Percentiles rank a stretch among this genome's conserved stretches.
These are phyloP conservation scores for Phalloptychus januarius DNA, from an alignment of 2,797 vertebrate genomes.

Conservation along the genomic window DNA sequence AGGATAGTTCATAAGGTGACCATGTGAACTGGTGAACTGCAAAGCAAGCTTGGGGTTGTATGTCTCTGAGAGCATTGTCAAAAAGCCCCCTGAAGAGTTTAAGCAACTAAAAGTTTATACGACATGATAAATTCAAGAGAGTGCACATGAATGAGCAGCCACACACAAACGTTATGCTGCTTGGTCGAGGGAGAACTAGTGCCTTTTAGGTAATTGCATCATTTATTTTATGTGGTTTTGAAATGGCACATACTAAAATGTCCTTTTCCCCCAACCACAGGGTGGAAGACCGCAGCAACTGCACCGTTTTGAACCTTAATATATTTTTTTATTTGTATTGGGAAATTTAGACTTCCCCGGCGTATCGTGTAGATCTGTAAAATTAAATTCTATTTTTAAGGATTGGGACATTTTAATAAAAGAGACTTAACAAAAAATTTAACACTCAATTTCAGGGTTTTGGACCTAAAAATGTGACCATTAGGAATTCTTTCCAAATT, in stretches of 20 bases:
- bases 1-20: slow-evolving; percentile 72
- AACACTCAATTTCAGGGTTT: background rate
- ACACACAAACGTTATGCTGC: slow-evolving; percentile 52
- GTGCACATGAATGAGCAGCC: slow-evolving; percentile 32
- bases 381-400: background rate
- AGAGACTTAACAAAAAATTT: background rate
- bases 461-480: background rate
- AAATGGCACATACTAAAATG: slow-evolving; percentile 59
- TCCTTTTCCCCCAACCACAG: slow-evolving; percentile 23
- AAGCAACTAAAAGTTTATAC: slow-evolving; percentile 63
- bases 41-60: slow-evolving; percentile 34
- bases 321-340: background rate
- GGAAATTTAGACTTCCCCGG: background rate
- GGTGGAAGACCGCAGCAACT: slow-evolving; percentile 1
- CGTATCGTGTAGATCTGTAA: background rate
- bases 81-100: slow-evolving; percentile 65
- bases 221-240: slow-evolving; percentile 74
- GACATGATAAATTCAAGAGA: slow-evolving; percentile 70
- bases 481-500: background rate
- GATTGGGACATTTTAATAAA: background rate
- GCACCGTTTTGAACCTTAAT: background rate
- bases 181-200: slow-evolving; percentile 58
- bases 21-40: slow-evolving; percentile 76
- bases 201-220: slow-evolving; percentile 69
- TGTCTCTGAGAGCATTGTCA: slow-evolving; percentile 36